Base-by-base conservation (phyloP, 2,113 vertebrate genomes). In the Sapayoa aenigma region DNA sequence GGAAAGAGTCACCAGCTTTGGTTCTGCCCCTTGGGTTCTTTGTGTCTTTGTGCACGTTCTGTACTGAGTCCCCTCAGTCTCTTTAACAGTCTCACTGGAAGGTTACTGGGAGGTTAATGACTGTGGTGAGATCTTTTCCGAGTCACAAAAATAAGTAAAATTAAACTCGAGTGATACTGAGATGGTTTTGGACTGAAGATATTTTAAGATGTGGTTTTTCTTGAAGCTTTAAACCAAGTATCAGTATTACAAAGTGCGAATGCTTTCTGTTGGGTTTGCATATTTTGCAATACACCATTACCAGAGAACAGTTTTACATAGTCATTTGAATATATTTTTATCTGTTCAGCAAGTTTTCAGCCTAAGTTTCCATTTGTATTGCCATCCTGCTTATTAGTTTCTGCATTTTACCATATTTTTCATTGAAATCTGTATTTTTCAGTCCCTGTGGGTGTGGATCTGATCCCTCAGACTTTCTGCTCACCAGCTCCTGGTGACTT, bases 41-140 rank as follows among this genome's bases (percentile, higher is more conserved):
- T 58, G 19, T 1, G 0, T 14, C 77, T 66, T 17, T 25, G n/a
- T n/a, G 42, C 6, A 0, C 7, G 9, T 8, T 21, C 7, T 21
- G 10, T 52, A 50, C 65, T 53, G 31, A 63, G 75, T 11, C 66
- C 85, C n/a, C 56, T 37, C 27, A 1, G 8, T 8, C 60, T 5
- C 78, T 42, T 7, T 17, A 41, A n/a, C n/a, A n/a, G n/a, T n/a
- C n/a, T 42, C 87, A 15, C 72, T 24, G 30, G 4, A 12, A n/a
- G 52, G 15, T 59, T 35, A 13, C 73, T 49, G 53, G 7, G 7
- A 44, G 5, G 24, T 28, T 44, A 12, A 1, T 50, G 58, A 4
- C 60, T 31, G 1, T 30, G 67, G 5, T 39, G 17, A 35, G 63
- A 21, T 85, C 33, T 33, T 2, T 1, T 31, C 41, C 33, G 65